Conservation (phyloP, 1,140 invertebrate genomes). For the Chlorops oryzae region DNA sequence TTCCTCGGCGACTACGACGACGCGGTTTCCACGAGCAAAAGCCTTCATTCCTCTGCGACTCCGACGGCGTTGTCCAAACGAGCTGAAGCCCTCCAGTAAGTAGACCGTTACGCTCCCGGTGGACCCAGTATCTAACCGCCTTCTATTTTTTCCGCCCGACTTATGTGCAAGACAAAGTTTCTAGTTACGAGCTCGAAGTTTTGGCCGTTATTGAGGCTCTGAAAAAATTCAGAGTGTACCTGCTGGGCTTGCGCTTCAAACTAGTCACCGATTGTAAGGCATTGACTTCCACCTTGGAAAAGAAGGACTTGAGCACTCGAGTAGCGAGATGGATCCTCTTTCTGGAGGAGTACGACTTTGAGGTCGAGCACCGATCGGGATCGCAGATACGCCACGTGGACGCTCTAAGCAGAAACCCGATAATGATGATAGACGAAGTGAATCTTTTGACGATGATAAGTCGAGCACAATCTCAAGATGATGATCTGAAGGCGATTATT, state of each 20-base stretch:
- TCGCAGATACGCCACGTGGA: constrained; percentile 33
- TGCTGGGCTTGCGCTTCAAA: constrained; percentile 19
- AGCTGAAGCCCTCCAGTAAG: too few relatives aligned
- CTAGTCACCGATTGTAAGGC: constrained; percentile 34
- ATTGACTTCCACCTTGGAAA: constrained; percentile 34
- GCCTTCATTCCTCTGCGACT: too few relatives aligned
- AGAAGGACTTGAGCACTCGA: constrained; percentile 26
- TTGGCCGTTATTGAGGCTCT: constrained; percentile 45
- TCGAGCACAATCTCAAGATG: constrained; percentile 15
- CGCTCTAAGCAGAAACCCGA: constrained; percentile 24
- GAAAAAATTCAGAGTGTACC: constrained; percentile 26
- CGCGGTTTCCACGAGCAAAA: too few relatives aligned
- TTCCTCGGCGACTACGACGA: too few relatives aligned
- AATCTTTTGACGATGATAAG: constrained; percentile 10
- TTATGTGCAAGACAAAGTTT: constrained; percentile 31
- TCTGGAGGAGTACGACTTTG: constrained; percentile 27
- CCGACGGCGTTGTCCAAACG: too few relatives aligned
- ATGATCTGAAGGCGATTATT: constrained; percentile 1
- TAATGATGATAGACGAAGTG: constrained; percentile 2
- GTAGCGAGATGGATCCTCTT: constrained; percentile 30
- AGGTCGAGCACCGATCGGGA: constrained; percentile 22
- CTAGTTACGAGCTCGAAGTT: constrained; percentile 46
- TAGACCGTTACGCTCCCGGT: too few relatives aligned
- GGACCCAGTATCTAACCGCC: too few relatives aligned
- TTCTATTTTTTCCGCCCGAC: too few relatives aligned